Evolutionary conservation across 2,888 invertebrate species (phyloP).

Genomic region (Oscheius sp.): DNA sequence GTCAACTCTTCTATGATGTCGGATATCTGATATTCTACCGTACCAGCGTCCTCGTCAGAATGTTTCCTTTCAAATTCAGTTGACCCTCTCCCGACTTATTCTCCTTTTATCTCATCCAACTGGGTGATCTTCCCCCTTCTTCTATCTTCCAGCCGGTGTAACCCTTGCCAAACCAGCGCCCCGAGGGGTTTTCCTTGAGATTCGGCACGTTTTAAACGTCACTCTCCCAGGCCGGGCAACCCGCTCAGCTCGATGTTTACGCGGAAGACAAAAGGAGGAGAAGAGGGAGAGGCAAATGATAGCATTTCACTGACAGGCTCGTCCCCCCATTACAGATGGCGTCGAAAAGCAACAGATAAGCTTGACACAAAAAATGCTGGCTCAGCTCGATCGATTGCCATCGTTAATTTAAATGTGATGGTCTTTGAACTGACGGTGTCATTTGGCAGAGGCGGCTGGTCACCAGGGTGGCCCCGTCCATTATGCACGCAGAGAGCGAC

Average conservation of each 20-base stretch:
- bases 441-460: slow-evolving; percentile 3
- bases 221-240: neutral
- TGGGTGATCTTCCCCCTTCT: too few species aligned
- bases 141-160: too few species aligned
- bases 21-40: too few species aligned
- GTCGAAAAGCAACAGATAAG: neutral
- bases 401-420: neutral
- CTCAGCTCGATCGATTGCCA: neutral
- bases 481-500: slow-evolving; percentile 16
- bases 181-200: neutral
- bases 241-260: neutral
- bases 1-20: too few species aligned
- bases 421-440: slow-evolving; percentile 1
- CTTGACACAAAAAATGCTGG: slow-evolving; percentile 1
- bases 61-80: too few species aligned
- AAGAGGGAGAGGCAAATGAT: neutral
- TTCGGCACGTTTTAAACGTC: neutral
- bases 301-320: neutral
- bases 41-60: too few species aligned
- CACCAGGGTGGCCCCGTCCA: neutral
- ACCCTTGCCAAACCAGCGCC: too few species aligned
- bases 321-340: neutral
- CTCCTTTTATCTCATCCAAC: too few species aligned
- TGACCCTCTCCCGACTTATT: too few species aligned
- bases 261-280: neutral